These are phyloP conservation scores for Pipa parva DNA, from an alignment of 2,113 vertebrate species.

Conservation along the genomic window DNA sequence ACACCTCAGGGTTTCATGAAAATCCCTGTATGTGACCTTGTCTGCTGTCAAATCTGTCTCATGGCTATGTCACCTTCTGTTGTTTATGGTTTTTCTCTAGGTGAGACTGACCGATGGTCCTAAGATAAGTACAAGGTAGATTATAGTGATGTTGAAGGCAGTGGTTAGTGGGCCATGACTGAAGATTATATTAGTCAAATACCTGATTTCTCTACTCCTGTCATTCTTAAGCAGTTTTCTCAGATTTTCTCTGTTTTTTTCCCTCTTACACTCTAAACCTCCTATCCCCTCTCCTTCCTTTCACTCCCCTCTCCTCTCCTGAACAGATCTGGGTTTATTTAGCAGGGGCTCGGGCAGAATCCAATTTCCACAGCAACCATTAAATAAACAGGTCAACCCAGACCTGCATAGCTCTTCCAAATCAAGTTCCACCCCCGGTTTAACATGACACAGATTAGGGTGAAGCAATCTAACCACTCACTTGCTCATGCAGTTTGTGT, in stretches of 20 bases:
- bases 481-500: neutral
- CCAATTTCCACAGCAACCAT: slow-evolving; percentile 18
- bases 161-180: too few relatives aligned
- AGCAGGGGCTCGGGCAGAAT: slow-evolving; percentile 20
- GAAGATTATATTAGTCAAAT: too few relatives aligned
- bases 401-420: slow-evolving; percentile 9
- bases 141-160: too few relatives aligned
- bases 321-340: slow-evolving; percentile 28
- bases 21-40: too few relatives aligned
- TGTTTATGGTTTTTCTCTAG: too few relatives aligned
- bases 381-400: slow-evolving; percentile 38
- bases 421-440: neutral
- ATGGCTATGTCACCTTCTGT: too few relatives aligned
- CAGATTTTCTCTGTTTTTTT: slow-evolving; percentile 1
- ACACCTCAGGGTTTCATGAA: too few relatives aligned
- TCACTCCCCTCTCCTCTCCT: slow-evolving; percentile 1
- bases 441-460: neutral
- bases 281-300: neutral
- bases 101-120: too few relatives aligned
- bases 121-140: too few relatives aligned
- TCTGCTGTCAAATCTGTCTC: too few relatives aligned
- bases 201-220: neutral
- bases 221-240: neutral
- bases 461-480: neutral
- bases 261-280: neutral